These are phyloP conservation scores for Arge pagana DNA, from an alignment of 2,888 invertebrate species.

Conservation along the genomic window DNA sequence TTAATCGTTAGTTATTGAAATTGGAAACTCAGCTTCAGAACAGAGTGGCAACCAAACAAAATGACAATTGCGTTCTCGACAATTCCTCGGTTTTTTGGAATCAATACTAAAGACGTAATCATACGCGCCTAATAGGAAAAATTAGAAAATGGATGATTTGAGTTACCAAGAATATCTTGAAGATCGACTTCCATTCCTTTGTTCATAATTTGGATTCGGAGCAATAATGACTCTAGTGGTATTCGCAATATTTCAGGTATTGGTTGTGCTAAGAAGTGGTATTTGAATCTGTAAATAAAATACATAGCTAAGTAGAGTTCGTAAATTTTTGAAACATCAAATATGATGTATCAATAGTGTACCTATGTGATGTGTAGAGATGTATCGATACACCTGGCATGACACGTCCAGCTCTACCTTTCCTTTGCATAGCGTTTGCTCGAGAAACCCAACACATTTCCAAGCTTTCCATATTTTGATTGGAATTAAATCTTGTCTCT, in stretches of 20 bases:
- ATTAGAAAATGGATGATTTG: no score
- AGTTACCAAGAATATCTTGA: constrained; percentile 62
- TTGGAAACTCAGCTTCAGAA: neutral
- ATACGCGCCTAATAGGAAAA: no score
- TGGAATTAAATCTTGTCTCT: constrained; percentile 80
- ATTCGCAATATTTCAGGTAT: constrained; percentile 89
- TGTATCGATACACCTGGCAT: constrained; percentile 87
- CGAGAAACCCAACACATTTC: constrained; percentile 89
- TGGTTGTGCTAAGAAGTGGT: constrained; percentile 74
- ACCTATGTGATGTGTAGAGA: constrained; percentile 75
- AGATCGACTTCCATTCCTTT: constrained; percentile 53
- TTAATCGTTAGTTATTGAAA: constrained; percentile 1
- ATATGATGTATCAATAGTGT: no score
- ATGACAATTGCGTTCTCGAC: no score
- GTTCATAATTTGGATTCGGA: constrained; percentile 76
- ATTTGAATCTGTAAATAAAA: constrained; percentile 62
- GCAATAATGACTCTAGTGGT: constrained; percentile 80
- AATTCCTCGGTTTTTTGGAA: no score
- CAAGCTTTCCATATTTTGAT: constrained; percentile 85
- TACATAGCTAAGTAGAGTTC: no score
- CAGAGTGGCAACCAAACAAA: no score
- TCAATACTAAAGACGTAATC: no score
- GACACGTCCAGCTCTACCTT: constrained; percentile 89
- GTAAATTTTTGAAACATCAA: no score
- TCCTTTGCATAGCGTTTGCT: constrained; percentile 88